Percentiles rank a stretch among this genome's conserved stretches.
phyloP scores from a whole-genome alignment of 2,113 vertebrate genomes.

The Phainopepla nitens region DNA sequence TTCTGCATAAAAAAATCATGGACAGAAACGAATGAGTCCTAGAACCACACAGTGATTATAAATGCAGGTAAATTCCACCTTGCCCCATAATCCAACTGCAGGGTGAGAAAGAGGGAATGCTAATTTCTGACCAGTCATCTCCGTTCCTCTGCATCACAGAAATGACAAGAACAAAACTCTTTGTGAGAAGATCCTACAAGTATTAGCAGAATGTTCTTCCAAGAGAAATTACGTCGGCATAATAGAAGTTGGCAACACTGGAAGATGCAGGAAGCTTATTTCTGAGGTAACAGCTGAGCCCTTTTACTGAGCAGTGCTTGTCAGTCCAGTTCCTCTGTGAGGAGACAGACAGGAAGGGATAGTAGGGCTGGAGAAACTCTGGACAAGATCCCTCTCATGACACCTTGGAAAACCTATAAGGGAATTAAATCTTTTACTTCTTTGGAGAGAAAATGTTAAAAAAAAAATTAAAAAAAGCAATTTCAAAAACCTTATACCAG shows the following conservation, averaged over 20 bases:
- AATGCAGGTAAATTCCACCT: not conserved
- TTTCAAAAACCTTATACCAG: not conserved
- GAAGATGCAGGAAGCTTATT: not conserved
- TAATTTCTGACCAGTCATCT: not conserved
- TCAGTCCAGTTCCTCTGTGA: not conserved
- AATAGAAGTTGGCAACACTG: not conserved
- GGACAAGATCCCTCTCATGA: not conserved
- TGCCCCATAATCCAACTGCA: not conserved
- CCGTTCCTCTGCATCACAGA: not conserved
- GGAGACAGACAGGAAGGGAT: not conserved
- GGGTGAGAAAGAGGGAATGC: not conserved
- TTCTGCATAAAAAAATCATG: not conserved
- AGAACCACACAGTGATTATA: not conserved
- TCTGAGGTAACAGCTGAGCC: not conserved
- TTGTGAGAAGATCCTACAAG: not conserved
- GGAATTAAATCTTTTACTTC: not conserved
- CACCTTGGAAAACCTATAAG: not conserved
- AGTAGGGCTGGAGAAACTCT: not conserved
- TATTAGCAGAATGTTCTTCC: not conserved
- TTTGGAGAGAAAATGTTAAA: not conserved
- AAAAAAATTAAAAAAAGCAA: not conserved
- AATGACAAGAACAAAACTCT: not conserved
- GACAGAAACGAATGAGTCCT: constrained; percentile 4
- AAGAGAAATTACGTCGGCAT: not conserved
- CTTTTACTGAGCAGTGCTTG: not conserved